These are phyloP conservation scores for Ceyx cyanopectus DNA, from an alignment of 2,113 vertebrate genomes.

Conservation along the genomic window DNA sequence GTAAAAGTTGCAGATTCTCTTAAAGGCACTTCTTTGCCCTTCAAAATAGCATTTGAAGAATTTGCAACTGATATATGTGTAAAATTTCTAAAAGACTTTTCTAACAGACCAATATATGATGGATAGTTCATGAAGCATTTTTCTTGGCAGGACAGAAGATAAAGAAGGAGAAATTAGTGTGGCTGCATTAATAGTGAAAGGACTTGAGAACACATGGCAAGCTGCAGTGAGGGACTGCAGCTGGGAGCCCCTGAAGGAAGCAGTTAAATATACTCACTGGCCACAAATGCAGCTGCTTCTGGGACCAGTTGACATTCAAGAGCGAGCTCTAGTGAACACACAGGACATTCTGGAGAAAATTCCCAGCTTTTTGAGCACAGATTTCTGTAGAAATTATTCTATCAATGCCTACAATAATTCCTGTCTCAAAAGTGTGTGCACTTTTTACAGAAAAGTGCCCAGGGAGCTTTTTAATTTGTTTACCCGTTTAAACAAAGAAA, in stretches of 20 bases:
- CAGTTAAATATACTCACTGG: not conserved
- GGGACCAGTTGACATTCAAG: not conserved
- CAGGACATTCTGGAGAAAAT: not conserved
- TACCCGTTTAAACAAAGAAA: not conserved
- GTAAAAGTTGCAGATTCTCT: slow-evolving; percentile 33
- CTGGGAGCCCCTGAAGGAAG: not conserved
- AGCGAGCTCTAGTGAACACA: not conserved
- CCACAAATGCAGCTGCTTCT: slow-evolving; percentile 1
- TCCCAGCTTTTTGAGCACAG: not conserved
- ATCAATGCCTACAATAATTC: not conserved
- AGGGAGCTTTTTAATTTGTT: not conserved
- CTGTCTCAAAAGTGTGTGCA: not conserved
- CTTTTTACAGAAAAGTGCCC: not conserved
- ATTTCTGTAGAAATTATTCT: not conserved
- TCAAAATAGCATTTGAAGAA: not conserved
- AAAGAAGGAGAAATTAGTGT: not conserved
- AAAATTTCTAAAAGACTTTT: not conserved
- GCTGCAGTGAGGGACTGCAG: not conserved
- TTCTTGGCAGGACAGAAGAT: not conserved
- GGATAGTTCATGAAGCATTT: not conserved
- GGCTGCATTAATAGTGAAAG: not conserved
- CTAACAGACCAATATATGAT: not conserved
- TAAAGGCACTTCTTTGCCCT: slow-evolving; percentile 42
- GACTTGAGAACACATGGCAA: not conserved
- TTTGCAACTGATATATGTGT: not conserved